A percentile compares a stretch with the other conserved stretches of the same genome.
These are phyloP conservation scores for Mamestra configurata DNA, from an alignment of 1,140 invertebrate species.

Conservation along the genomic window DNA sequence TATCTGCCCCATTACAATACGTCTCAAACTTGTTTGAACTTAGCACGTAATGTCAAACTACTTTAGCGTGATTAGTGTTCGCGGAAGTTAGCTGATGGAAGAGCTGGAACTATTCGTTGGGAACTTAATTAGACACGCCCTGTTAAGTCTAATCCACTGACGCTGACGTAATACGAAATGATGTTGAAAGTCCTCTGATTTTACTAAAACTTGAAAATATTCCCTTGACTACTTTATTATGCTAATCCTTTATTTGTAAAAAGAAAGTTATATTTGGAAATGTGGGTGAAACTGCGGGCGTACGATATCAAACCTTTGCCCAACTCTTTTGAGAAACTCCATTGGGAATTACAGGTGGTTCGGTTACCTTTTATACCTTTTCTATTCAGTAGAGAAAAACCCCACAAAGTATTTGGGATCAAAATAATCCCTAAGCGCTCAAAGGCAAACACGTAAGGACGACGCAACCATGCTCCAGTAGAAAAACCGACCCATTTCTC, in stretches of 20 bases:
- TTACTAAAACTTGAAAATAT: neutral
- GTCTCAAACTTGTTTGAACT: neutral
- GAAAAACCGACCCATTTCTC: conserved; percentile 26
- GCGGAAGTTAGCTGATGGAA: conserved; percentile 4
- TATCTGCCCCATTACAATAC: neutral
- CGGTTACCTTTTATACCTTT: neutral
- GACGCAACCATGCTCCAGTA: neutral
- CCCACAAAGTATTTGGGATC: conserved; percentile 14
- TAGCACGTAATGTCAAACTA: neutral
- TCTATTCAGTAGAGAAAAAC: neutral
- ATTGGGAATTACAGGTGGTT: conserved; percentile 7
- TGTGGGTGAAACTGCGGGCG: neutral
- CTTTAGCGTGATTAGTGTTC: conserved; percentile 9
- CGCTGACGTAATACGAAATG: neutral
- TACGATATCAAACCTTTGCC: neutral
- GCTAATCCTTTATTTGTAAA: neutral
- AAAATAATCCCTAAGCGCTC: conserved; percentile 18
- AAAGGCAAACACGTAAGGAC: conserved; percentile 8
- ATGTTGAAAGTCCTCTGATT: neutral
- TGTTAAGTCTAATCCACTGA: neutral
- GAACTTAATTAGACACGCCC: conserved; percentile 19
- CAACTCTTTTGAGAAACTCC: neutral
- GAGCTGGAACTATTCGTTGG: neutral
- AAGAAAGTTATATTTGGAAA: neutral
- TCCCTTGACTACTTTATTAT: neutral